A percentile compares a stretch with the other conserved stretches of the same genome.
phyloP scores from a whole-genome alignment of 2,888 invertebrate species.

The Hololepta plana region DNA sequence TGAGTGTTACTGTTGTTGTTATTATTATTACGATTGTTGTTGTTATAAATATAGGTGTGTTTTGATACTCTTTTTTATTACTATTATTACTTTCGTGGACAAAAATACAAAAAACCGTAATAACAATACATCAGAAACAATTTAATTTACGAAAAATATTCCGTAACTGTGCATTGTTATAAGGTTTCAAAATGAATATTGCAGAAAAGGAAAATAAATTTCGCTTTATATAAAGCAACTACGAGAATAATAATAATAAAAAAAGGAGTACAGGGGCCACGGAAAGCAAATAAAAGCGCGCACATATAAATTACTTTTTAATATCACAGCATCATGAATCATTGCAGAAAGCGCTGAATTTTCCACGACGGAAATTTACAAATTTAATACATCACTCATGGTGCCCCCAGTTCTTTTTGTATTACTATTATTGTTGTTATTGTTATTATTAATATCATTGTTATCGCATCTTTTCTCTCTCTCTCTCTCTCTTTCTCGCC shows the following conservation, averaged over 20 bases:
- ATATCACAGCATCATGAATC: conserved; percentile 28
- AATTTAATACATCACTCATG: conserved; percentile 23
- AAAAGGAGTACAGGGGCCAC: no score
- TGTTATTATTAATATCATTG: conserved; percentile 7
- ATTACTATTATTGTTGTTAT: neutral
- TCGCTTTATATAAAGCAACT: conserved; percentile 7
- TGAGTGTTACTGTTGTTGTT: no score
- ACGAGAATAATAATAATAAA: conserved; percentile 14
- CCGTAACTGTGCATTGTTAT: no score
- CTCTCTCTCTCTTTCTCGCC: conserved; percentile 1
- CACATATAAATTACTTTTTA: conserved; percentile 29
- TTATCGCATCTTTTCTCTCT: neutral
- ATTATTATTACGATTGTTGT: no score
- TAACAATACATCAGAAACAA: no score
- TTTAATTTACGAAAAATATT: no score
- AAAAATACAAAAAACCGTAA: no score
- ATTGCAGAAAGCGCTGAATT: conserved; percentile 22
- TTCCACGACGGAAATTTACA: conserved; percentile 24
- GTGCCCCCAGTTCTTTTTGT: neutral
- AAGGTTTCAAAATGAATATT: no score
- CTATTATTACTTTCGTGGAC: no score
- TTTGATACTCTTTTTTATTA: no score
- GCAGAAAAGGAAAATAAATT: conserved; percentile 5
- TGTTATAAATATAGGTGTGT: no score
- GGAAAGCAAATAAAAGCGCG: conserved; percentile 18